phyloP scores from a whole-genome alignment of 37 sponge, comb jelly and placozoan species.

The Beroe ovata region DNA sequence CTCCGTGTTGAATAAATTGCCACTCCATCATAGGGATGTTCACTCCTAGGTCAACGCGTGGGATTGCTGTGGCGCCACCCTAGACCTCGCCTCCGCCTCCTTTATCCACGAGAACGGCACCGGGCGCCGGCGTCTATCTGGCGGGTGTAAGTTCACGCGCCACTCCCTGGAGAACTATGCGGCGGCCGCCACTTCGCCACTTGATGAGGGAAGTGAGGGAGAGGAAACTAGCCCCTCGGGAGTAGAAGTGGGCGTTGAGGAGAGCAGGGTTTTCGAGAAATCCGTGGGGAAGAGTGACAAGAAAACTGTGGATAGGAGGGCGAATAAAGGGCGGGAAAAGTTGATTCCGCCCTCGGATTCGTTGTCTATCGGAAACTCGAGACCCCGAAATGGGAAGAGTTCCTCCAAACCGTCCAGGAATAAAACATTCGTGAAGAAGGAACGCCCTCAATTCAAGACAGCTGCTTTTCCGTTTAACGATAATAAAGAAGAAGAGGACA shows the following conservation, averaged over 20 bases:
- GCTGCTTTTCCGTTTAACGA: neutral
- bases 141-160: conserved; percentile 12
- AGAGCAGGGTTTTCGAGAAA: neutral
- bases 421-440: neutral
- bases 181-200: neutral
- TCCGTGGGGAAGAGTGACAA: neutral
- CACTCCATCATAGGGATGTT: neutral
- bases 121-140: neutral
- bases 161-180: neutral
- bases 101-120: neutral
- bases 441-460: neutral
- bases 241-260: neutral
- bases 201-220: neutral
- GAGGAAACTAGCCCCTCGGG: neutral
- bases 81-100: neutral
- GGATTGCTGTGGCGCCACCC: conserved; percentile 62
- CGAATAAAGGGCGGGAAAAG: no score
- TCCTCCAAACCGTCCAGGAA: neutral
- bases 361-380: neutral
- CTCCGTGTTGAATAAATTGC: neutral
- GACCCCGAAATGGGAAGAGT: neutral
- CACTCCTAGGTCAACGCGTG: conserved; percentile 51
- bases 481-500: neutral
- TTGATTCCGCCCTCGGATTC: neutral
- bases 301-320: neutral